Conservation (phyloP, 2,888 invertebrate genomes). For the Sylvicola cinctus region DNA sequence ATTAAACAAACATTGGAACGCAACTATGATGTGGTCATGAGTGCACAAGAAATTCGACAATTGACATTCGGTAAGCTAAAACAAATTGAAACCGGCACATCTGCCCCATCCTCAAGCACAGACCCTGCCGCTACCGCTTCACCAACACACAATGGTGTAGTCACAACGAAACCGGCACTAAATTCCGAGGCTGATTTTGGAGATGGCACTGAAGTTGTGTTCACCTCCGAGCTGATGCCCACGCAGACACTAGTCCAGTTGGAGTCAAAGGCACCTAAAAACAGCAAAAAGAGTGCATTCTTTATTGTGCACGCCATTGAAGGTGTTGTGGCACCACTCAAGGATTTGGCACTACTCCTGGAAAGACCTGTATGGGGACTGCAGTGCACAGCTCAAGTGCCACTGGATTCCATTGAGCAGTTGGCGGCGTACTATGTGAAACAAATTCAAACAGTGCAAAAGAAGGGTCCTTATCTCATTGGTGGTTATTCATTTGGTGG, state of each 20-base stretch:
- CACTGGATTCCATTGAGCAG: conserved; percentile 45
- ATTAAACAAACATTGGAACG: conserved; percentile 91
- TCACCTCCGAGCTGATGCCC: conserved; percentile 51
- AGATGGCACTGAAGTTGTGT: conserved; percentile 32
- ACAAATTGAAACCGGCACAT: conserved; percentile 18
- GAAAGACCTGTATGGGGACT: conserved; percentile 67
- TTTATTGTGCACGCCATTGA: conserved; percentile 74
- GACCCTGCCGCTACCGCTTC: conserved; percentile 9
- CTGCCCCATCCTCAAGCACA: background rate
- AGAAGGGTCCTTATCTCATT: conserved; percentile 66
- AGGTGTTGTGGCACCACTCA: conserved; percentile 55
- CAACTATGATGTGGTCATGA: conserved; percentile 74
- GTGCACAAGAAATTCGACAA: conserved; percentile 75
- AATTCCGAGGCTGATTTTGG: conserved; percentile 16
- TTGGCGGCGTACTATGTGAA: conserved; percentile 52
- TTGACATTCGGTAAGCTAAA: conserved; percentile 59
- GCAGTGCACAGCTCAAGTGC: conserved; percentile 64
- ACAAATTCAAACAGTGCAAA: conserved; percentile 56
- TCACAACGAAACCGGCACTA: conserved; percentile 12
- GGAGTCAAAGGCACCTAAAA: conserved; percentile 30
- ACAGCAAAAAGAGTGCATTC: conserved; percentile 28
- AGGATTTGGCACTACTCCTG: conserved; percentile 48
- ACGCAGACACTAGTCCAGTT: conserved; percentile 46
- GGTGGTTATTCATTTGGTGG: conserved; percentile 95
- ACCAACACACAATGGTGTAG: conserved; percentile 10